Base-by-base conservation (phyloP, 2,113 vertebrate genomes). In the Labeo rohita region DNA sequence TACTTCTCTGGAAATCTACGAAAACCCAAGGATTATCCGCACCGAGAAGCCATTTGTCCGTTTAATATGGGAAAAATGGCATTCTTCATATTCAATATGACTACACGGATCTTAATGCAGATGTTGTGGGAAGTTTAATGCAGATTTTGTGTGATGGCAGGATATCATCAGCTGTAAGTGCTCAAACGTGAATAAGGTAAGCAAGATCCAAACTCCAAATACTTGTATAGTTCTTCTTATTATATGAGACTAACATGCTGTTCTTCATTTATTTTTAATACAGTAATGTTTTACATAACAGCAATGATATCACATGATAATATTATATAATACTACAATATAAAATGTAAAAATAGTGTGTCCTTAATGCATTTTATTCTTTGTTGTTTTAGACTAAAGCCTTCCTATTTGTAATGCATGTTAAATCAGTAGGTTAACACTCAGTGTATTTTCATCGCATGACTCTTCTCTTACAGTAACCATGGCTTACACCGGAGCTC, bases 401-500 rank as follows among this genome's bases (percentile, higher is more conserved):
- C 8, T 11, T 2, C n/a, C 10, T n/a, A 1, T 54, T 10, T 54
- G 45, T 65, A 11, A 28, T 66, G 28, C 0, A 2, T 68, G 16
- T 50, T 68, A 49, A 52, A 12, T 45, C 54, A 15, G 36, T 12
- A 79, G 28, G n/a, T 47, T 28, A 18, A 63, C 59, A 13, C 45
- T 23, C 39, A 39, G 54, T 47, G 10, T 5, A 47, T 63, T 23
- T 39, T 52, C 47, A 77, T 15, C 8, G 11, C 23, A 43, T 77
- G 50, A 2, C 45, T 83, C 50, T 83, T 84, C 73, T 70, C 56
- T 78, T 77, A 74, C 84, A 88, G 39, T 90, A 89, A 92, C 90
- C 91, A 96, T 95, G 90, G 96, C 96, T 92, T 91, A 95, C 87
- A 93, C 94, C n/a, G 92, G 94, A 91, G 93, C 92, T 80, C 94